Evolutionary conservation across 1,140 invertebrate genomes (phyloP), one percentile per base, ranked within the genome.

Genomic region (Pseudobourletiella spinata): DNA sequence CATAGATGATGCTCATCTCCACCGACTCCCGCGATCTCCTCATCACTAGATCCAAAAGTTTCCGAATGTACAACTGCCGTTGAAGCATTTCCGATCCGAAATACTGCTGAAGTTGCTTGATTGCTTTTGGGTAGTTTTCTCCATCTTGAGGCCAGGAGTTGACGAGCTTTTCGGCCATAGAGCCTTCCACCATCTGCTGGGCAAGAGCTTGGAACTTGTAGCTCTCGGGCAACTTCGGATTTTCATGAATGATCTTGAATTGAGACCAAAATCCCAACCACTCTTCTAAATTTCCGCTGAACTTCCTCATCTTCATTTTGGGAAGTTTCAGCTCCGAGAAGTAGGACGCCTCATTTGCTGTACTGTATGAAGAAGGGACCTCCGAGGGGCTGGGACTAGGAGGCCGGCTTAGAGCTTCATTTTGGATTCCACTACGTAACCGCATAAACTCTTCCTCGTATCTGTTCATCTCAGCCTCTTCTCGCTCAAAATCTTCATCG

Each of bases 251-350:
- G 28, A 72, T 71, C 32, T 70, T 68, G 52, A 76, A 76, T 59
- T 70, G 70, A 16, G 66, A 63, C 73, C 73, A 76, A 63, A 75
- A 77, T 2, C 57, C 42, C 8, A 76, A 46, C 74, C 75, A 76
- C 1, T 75, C 71, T 59, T 65, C 70, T 0, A 74, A 39, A 14
- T 74, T 57, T 8, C 74, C 74, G 15, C 61, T 57, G 57, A 75
- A 76, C 26, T 72, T 73, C 30, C 43, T 54, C 1, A 74, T 43
- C 54, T 75, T 70, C 15, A 74, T 63, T 55, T 69, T 72, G 18
- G 74, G 69, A 8, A 39, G 32, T n/a, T n/a, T n/a, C n/a, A n/a
- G n/a, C n/a, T n/a, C n/a, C n/a, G n/a, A n/a, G n/a, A n/a, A n/a
- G n/a, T n/a, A n/a, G n/a, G n/a, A n/a, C n/a, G n/a, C n/a, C n/a